Evolutionary conservation across 2,888 invertebrate species (phyloP), one percentile per base, ranked within the genome.

Genomic region (Unio pictorum): DNA sequence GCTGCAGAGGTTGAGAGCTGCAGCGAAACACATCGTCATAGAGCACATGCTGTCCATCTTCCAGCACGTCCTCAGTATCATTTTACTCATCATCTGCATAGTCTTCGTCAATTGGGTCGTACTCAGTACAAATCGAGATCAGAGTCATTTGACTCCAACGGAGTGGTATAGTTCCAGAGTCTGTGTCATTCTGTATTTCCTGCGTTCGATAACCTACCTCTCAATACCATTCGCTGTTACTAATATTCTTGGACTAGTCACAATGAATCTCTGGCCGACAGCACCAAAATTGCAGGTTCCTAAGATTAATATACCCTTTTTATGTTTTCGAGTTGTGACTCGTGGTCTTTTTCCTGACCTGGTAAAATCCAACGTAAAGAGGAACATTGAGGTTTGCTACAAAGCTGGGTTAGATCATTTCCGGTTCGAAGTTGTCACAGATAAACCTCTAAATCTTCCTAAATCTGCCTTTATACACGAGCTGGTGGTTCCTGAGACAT

Each of bases 341-440:
- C 23, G 23, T 23, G 23, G 80, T 0, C 34, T 71, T 26, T 80
- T 73, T 66, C 77, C 78, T 8, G 75, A 76, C 26, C 67, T 80
- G 2, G 78, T 80, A 26, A 71, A 63, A 54, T 56, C 62, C 15
- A 78, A 74, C 59, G 73, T 78, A 0, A 71, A 72, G 54, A 71
- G 71, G 58, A 80, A 80, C 69, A 72, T 78, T 17, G 61, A 80
- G 55, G 69, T 68, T 0, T 80, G 80, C 58, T 67, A 74, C 61
- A 71, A 71, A 66, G 73, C 75, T 15, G 80, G 80, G 20, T 59
- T 80, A 3, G 73, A 76, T 45, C 77, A 79, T 65, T 80, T 74
- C 55, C 76, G 76, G 58, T 73, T 80, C 63, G 80, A 80, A 64
- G 76, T 80, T 7, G 80, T 79, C 7, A 80, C 78, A 18, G 80